Conservation (phyloP, 2,888 invertebrate genomes). For the Drosophila peninsularis region DNA sequence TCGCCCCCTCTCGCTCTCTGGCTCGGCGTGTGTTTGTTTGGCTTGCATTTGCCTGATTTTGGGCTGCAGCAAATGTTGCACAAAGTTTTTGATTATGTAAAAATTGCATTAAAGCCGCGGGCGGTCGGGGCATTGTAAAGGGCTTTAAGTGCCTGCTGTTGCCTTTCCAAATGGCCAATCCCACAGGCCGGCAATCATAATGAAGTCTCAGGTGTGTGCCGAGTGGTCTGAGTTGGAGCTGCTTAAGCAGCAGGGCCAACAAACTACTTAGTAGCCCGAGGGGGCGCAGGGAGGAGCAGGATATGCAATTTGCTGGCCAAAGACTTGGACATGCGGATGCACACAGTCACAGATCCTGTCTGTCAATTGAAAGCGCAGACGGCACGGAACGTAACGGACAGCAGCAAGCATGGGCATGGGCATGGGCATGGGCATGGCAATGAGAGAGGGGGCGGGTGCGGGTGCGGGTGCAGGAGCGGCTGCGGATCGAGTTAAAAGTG, state of each 20-base stretch:
- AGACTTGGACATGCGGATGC: conserved; percentile 20
- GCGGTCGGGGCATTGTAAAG: conserved; percentile 24
- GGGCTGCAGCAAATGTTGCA: conserved; percentile 63
- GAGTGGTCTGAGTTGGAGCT: not conserved
- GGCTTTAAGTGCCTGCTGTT: conserved; percentile 25
- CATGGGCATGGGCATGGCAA: not conserved
- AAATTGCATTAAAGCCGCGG: conserved; percentile 64
- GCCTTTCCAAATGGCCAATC: conserved; percentile 49
- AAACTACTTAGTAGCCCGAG: conserved; percentile 33
- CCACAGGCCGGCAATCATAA: conserved; percentile 52
- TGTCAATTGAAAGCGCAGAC: conserved; percentile 45
- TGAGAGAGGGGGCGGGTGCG: no score
- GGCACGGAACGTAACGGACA: conserved; percentile 12
- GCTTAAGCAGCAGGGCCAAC: conserved; percentile 50
- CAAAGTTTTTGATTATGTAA: conserved; percentile 66
- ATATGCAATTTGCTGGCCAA: conserved; percentile 51
- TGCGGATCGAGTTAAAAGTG: conserved; percentile 28
- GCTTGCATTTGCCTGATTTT: conserved; percentile 51
- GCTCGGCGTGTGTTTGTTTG: conserved; percentile 9
- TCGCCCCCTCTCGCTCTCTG: not conserved
- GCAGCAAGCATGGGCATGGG: not conserved
- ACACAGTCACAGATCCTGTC: conserved; percentile 9
- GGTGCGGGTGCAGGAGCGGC: not conserved
- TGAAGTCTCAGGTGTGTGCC: conserved; percentile 57
- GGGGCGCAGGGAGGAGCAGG: conserved; percentile 29